These are phyloP conservation scores for Drosophila anomalata DNA, from an alignment of 2,888 invertebrate genomes.

Conservation along the genomic window DNA sequence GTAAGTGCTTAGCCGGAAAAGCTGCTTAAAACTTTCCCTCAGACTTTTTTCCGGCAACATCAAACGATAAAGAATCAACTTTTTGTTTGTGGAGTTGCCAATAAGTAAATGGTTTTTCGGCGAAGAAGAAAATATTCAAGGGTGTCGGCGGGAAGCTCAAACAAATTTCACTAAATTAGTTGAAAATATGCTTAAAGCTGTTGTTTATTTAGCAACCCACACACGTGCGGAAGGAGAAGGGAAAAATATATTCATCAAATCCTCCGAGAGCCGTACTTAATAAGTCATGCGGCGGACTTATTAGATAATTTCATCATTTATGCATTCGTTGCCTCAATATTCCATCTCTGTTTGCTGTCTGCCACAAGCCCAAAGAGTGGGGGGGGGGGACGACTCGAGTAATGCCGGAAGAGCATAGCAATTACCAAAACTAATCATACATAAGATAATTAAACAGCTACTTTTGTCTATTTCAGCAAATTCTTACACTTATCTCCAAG, in stretches of 20 bases:
- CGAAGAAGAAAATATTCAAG: slow-evolving; percentile 10
- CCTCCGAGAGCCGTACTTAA: slow-evolving; percentile 52
- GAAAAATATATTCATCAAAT: slow-evolving; percentile 31
- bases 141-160: slow-evolving; percentile 13
- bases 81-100: slow-evolving; percentile 2
- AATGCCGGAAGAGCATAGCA: slow-evolving; percentile 6
- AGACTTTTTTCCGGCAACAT: slow-evolving; percentile 19
- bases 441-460: slow-evolving; percentile 33
- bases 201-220: slow-evolving; percentile 37
- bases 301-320: slow-evolving; percentile 65
- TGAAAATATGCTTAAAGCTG: slow-evolving; percentile 41
- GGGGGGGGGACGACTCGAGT: neutral
- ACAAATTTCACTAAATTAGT: slow-evolving; percentile 42
- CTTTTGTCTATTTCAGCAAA: slow-evolving; percentile 20
- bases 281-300: slow-evolving; percentile 48
- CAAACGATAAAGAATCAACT: slow-evolving; percentile 29
- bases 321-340: slow-evolving; percentile 30
- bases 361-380: neutral
- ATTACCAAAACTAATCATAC: slow-evolving; percentile 40
- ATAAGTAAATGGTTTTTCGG: slow-evolving; percentile 25
- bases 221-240: slow-evolving; percentile 11
- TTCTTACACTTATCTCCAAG: neutral
- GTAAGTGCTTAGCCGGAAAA: slow-evolving; percentile 46
- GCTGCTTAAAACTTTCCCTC: slow-evolving; percentile 32
- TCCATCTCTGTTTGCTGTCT: slow-evolving; percentile 12